Conservation (phyloP, 2,888 invertebrate species). For the Eulithis prunata region DNA sequence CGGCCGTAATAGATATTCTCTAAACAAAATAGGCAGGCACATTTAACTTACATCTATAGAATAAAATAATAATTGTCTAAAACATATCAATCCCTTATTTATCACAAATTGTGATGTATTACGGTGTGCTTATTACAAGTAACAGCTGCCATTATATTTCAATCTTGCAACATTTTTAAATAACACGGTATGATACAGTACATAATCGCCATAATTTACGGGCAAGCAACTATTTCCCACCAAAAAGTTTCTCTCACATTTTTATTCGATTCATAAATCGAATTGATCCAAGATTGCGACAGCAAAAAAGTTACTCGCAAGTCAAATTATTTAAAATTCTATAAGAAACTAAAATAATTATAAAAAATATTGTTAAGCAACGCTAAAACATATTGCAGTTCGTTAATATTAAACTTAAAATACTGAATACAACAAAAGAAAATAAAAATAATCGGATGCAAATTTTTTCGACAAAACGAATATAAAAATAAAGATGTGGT, state of each 20-base stretch:
- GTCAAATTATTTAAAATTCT: background rate
- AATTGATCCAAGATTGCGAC: too few species aligned
- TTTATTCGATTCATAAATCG: too few species aligned
- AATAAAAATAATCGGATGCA: conserved; percentile 49
- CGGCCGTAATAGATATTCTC: conserved; percentile 32
- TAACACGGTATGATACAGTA: background rate
- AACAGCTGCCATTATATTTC: conserved; percentile 59
- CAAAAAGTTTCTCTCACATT: too few species aligned
- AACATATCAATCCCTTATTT: conserved; percentile 65
- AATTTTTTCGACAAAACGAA: conserved; percentile 44
- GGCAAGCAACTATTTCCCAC: background rate
- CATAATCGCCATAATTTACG: background rate
- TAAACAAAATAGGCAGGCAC: conserved; percentile 67
- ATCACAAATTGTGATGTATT: conserved; percentile 77
- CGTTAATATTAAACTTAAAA: conserved; percentile 65
- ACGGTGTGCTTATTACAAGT: conserved; percentile 45
- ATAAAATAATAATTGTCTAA: conserved; percentile 65
- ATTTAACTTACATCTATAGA: conserved; percentile 63
- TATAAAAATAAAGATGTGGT: conserved; percentile 52
- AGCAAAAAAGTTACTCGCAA: background rate
- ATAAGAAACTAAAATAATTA: conserved; percentile 38
- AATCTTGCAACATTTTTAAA: conserved; percentile 32
- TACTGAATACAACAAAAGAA: conserved; percentile 73
- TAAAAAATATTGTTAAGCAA: conserved; percentile 26
- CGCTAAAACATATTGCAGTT: conserved; percentile 74